Evolutionary conservation across 2,888 invertebrate species (phyloP), one percentile per base, ranked within the genome.

Genomic region (Xanthorhoe spadicearia): DNA sequence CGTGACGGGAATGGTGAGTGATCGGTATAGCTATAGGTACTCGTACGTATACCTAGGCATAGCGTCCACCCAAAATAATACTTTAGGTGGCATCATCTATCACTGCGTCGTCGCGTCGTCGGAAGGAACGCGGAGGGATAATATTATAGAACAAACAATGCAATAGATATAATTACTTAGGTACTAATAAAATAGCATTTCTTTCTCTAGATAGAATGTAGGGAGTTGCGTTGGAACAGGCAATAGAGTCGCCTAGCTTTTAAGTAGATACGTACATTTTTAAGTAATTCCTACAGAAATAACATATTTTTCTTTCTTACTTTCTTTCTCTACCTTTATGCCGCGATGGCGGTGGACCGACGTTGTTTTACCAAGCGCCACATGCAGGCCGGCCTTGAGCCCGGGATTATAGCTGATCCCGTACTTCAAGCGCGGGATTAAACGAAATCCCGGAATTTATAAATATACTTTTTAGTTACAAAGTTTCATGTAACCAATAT

Each of bases 381-480:
- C 15, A 7, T 0, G 32, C 32, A 32, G 32, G 32, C 15, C 55
- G 46, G 23, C 38, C 19, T 4, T 23, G 23, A 43, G 17, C 10
- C 35, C 59, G 23, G 51, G 59, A 60, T 60, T 51, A 43, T 18
- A 38, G 32, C n/a, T 15, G 23, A 56, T 48, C 15, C 28, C 48
- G 56, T 15, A 28, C 28, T 56, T 56, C 38, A 19, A 55, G 38
- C 10, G 5, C 38, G 38, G 38, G 38, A 43, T 43, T 43, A 3
- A 43, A 43, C 13, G 13, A 13, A 43, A 43, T 43, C 3, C 13
- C 2, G 38, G 38, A 43, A 13, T 43, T 43, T 43, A 13, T 38
- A 13, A 43, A 13, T 10, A 10, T 43, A 13, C 38, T 43, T 43
- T 43, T 43, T 43, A 38, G 38, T 43, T 43, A 43, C 10, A 43